Evolutionary conservation across 2,113 vertebrate species (phyloP).

Genomic region (Eretmochelys imbricata): DNA sequence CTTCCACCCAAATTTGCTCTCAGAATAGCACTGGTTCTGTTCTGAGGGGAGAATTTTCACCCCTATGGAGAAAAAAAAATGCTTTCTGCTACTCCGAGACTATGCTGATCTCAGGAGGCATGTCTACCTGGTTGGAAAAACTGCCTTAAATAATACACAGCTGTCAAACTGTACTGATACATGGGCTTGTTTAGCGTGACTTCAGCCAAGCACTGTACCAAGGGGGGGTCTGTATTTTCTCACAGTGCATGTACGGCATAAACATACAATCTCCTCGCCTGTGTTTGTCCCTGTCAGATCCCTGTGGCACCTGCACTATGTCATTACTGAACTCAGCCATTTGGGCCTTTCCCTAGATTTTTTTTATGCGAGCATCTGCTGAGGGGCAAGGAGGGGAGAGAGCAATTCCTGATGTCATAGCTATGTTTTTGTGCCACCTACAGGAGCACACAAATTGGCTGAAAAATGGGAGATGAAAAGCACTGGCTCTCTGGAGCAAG

Average conservation of each 20-base stretch:
- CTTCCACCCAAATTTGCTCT: neutral
- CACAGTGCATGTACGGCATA: constrained; percentile 50
- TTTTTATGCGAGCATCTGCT: neutral
- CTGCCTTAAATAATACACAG: constrained; percentile 69
- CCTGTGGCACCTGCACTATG: constrained; percentile 42
- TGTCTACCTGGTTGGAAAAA: constrained; percentile 68
- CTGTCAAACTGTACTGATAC: constrained; percentile 58
- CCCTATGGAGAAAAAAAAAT: neutral
- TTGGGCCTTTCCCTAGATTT: constrained; percentile 1
- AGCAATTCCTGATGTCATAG: neutral
- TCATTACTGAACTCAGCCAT: constrained; percentile 34
- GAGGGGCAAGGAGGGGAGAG: neutral
- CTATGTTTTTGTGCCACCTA: neutral
- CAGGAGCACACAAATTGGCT: neutral
- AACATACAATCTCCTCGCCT: constrained; percentile 54
- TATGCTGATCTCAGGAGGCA: neutral
- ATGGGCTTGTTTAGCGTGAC: neutral
- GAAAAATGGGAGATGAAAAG: neutral
- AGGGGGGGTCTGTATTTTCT: constrained; percentile 61
- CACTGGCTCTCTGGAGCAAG: neutral
- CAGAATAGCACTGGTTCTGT: neutral
- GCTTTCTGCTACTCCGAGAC: neutral
- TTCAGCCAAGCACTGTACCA: constrained; percentile 20
- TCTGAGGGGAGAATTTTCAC: neutral
- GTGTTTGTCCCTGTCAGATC: constrained; percentile 60